Evolutionary conservation across 2,113 vertebrate genomes (phyloP).

Genomic region (Ceyx cyanopectus): DNA sequence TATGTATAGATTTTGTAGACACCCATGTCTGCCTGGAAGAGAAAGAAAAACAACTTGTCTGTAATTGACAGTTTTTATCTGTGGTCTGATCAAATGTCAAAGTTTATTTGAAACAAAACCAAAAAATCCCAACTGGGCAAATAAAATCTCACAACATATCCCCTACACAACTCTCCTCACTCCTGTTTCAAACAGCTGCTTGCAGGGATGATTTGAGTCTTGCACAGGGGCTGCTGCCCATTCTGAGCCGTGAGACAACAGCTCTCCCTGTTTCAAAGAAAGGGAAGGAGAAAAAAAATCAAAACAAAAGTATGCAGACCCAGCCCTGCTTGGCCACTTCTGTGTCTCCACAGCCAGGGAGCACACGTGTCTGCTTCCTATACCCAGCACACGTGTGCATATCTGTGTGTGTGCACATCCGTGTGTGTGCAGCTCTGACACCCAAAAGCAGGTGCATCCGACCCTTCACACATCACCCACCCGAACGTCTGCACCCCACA

Average conservation of each 20-base stretch:
- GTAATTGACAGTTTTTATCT: not conserved
- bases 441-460: not conserved
- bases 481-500: not conserved
- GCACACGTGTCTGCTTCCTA: too few relatives aligned
- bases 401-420: not conserved
- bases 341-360: not conserved
- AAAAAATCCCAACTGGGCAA: not conserved
- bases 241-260: not conserved
- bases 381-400: accelerated
- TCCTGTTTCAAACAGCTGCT: not conserved
- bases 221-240: not conserved
- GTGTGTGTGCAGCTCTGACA: not conserved
- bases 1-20: not conserved
- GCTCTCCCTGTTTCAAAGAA: not conserved
- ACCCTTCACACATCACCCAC: accelerated
- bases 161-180: not conserved
- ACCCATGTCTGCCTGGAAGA: not conserved
- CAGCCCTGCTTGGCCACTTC: not conserved
- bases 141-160: not conserved
- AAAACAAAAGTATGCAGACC: accelerated
- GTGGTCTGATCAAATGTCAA: not conserved
- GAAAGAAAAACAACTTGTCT: not conserved
- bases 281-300: not conserved
- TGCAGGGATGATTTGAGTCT: not conserved
- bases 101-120: not conserved